Evolutionary conservation across 1,140 invertebrate genomes (phyloP), one percentile per base, ranked within the genome.

Genomic region (Macrobrachium nipponense): DNA sequence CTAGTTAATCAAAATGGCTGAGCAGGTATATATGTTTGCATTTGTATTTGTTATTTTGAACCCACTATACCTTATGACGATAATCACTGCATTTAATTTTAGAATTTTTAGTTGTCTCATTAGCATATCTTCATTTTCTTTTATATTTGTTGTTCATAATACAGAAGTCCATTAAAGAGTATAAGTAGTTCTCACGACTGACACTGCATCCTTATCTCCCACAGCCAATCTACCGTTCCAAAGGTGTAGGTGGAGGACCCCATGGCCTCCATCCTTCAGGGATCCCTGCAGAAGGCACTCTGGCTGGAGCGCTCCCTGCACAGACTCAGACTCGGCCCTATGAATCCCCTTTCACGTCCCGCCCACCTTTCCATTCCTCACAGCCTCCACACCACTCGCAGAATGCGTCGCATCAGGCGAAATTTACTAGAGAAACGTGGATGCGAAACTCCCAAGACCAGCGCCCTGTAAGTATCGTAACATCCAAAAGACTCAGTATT

Each of bases 241-340:
- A 58, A 20, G 60, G n/a, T 23, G 66, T 66, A 64, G 75, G 80
- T 8, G 78, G 78, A 66, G 20, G 20, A 60, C 15, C 15, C 62
- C 80, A 68, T 27, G 68, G 51, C 51, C 51, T 17, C 59, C 12
- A n/a, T 5, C 80, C 44, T 70, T 44, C 76, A 6, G 23, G 60
- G 62, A 88, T 88, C 27, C 87, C 87, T 62, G 84, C 87, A n/a
- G 87, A 88, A 60, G 87, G 87, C n/a, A 88, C 87, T 17, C 76
- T 88, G 62, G 87, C 87, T 5, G 87, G 87, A 15, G 79, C 81
- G 2, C 80, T 88, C 17, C 87, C 87, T 36, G 77, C 82, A 10
- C 68, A 75, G 20, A 20, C 78, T 44, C 87, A 85, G 72, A 68
- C 70, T 23, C 79, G 85, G 7, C 83, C 87, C 12, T 83, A 73